Evolutionary conservation across 2,113 vertebrate species (phyloP).

Genomic region (Nicator chloris): DNA sequence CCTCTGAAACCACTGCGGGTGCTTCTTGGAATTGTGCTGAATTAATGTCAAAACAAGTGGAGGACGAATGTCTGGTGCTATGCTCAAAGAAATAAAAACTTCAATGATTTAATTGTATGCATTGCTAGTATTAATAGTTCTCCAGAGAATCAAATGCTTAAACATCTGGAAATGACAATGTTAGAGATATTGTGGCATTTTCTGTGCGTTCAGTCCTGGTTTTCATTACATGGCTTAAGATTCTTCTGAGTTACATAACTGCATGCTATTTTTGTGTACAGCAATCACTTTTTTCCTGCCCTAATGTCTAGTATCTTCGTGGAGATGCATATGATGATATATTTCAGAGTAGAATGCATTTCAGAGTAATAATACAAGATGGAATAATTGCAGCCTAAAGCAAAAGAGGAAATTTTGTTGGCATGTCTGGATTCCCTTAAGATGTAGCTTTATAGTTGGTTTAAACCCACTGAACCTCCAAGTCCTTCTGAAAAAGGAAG

Average conservation of each 20-base stretch:
- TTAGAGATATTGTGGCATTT: neutral
- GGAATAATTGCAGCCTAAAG: neutral
- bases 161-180: neutral
- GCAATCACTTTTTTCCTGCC: neutral
- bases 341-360: neutral
- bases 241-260: neutral
- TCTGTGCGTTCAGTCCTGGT: neutral
- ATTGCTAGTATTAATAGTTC: neutral
- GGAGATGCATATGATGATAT: neutral
- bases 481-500: neutral
- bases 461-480: neutral
- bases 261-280: neutral
- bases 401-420: neutral
- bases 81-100: neutral
- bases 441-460: neutral
- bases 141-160: neutral
- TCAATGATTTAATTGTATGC: neutral
- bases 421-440: neutral
- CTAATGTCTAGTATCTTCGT: neutral
- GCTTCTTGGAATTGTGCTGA: neutral
- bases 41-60: neutral
- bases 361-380: neutral
- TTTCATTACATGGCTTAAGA: neutral
- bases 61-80: neutral
- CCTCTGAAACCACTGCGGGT: neutral